Evolutionary conservation across 2,888 invertebrate genomes (phyloP), one percentile per base, ranked within the genome.

Genomic region (Eupithecia tripunctaria): DNA sequence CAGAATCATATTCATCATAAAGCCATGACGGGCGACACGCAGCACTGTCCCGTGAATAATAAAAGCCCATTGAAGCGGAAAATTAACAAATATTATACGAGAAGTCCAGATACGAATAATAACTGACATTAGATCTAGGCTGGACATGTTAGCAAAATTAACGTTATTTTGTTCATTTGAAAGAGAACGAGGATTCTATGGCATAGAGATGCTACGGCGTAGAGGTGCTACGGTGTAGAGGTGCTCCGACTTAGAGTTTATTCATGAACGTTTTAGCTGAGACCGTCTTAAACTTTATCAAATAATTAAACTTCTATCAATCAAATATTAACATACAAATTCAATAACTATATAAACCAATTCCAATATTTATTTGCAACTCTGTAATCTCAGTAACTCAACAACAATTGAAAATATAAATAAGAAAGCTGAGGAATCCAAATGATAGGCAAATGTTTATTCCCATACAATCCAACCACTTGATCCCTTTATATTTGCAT

Each of bases 401-500:
- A 14, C 27, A 21, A 27, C 59, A 25, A 47, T 18, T 18, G 18
- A 43, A 43, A 14, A 41, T 43, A 43, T 1, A 60, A 60, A 29
- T 18, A 60, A 29, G 27, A 60, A 29, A 60, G 60, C 18, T 18
- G 18, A 29, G 21, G 38, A 38, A 41, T 41, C 32, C 64, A 21
- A 21, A 36, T 63, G 64, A 36, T 38, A 38, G 64, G 41, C 64
- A 64, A 64, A 60, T 72, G 62, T 72, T 72, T 72, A 72, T 67
- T 71, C 68, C 56, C 47, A 38, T 59, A 68, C 63, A 74, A 68
- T 67, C 68, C 67, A 32, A 43, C 69, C 36, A 41, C 64, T 67
- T 60, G 75, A 71, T 70, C 62, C 71, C 63, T 36, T 21, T 14
- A 38, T 68, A 75, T 75, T 72, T 75, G 70, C 72, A 72, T 74